Evolutionary conservation across 2,113 vertebrate species (phyloP), one percentile per base, ranked within the genome.

Genomic region (Cynopterus brachyotis): DNA sequence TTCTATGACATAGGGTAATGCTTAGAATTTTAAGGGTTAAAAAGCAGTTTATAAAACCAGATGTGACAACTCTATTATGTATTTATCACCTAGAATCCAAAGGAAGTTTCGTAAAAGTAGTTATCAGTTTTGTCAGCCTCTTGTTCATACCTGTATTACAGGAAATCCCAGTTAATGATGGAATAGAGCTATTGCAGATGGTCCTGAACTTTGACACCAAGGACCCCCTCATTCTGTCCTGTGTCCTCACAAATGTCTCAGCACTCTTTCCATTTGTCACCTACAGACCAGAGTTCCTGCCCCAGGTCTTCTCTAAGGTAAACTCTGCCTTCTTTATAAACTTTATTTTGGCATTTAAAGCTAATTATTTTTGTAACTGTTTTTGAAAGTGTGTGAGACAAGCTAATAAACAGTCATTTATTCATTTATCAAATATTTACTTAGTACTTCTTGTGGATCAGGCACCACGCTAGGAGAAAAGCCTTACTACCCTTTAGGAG

Each of bases 141-240:
- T 26, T 87, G 75, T 66, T 95, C 22, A 1, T 47, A 11, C 83
- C 37, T 97, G 10, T 57, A 64, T 90, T 98, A 0, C 94, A 99
- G 99, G 98, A 99, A 91, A 97, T 99, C 88, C 99, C 99, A 2
- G 98, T 99, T 37, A 99, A 99, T 89, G 99, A 99, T 96, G 99
- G 99, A 91, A 98, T 99, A 97, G 99, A 99, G 97, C 98, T 99
- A 35, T 98, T 99, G 93, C 99, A 99, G 97, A 98, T 98, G 42
- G 98, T 99, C 81, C 98, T 99, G 96, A 99, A 97, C 98, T 99
- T 99, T 96, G 98, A 99, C 89, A 99, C 99, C 87, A 99, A 99
- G 97, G 99, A 99, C 97, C 99, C 99, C 3, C 99, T 99, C 96
- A 99, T 99, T 97, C 95, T 99, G 81, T 99, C 99, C 92, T 99